Evolutionary conservation across 2,888 invertebrate species (phyloP).

Genomic region (Drosophila greeni): DNA sequence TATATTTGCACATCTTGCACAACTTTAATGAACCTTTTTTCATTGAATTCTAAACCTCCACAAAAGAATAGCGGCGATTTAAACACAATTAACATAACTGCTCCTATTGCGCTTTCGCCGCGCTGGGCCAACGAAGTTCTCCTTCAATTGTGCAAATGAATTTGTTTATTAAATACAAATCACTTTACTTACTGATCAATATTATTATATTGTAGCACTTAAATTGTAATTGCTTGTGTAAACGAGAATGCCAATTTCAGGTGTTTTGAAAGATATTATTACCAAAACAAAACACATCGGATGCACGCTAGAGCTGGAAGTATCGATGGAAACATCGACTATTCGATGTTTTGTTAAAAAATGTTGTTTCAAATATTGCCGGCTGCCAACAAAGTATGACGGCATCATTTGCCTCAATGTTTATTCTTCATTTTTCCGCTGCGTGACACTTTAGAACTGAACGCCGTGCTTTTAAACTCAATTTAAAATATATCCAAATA

Average conservation of each 20-base stretch:
- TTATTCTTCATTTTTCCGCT: no score
- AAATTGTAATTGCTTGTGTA: not conserved
- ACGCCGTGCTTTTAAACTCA: no score
- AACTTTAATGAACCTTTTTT: not conserved
- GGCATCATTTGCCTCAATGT: no score
- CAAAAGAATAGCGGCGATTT: not conserved
- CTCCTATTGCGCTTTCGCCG: not conserved
- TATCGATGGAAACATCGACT: no score
- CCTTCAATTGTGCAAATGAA: not conserved
- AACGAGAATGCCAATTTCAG: not conserved
- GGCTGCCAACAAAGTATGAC: no score
- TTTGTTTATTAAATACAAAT: not conserved
- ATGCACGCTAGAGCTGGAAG: no score
- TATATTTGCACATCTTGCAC: not conserved
- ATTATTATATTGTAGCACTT: not conserved
- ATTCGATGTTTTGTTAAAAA: no score
- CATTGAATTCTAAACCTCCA: not conserved
- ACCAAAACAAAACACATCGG: not conserved
- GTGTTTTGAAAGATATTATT: not conserved
- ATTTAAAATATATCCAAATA: not conserved
- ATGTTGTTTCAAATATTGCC: no score
- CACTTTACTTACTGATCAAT: not conserved
- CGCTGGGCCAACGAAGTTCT: not conserved
- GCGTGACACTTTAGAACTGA: no score
- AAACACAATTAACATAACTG: not conserved